Conservation (phyloP, 1,140 invertebrate genomes). For the Euura saliciscinereae region DNA sequence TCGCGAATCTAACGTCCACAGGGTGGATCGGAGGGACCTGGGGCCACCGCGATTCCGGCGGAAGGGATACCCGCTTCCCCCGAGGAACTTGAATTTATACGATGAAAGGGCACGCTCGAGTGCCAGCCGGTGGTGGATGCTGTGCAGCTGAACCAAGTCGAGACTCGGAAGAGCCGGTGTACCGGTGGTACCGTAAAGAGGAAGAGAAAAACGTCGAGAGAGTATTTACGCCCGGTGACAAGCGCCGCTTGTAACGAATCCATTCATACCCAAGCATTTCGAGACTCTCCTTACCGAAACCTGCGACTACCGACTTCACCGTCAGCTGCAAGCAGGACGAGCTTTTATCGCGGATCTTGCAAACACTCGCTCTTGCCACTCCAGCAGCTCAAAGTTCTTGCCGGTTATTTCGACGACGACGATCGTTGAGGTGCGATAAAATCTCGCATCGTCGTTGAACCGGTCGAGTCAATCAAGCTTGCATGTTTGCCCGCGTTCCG, state of each 20-base stretch:
- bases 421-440: too few relatives aligned
- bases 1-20: too few relatives aligned
- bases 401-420: too few relatives aligned
- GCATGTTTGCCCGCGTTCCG: too few relatives aligned
- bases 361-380: too few relatives aligned
- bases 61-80: neutral
- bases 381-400: too few relatives aligned
- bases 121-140: neutral
- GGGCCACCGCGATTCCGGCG: neutral
- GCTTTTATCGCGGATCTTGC: neutral
- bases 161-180: too few relatives aligned
- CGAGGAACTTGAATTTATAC: neutral
- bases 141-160: too few relatives aligned
- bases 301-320: neutral
- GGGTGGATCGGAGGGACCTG: too few relatives aligned
- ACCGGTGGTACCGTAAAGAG: neutral
- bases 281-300: conserved; percentile 7
- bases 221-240: conserved; percentile 10
- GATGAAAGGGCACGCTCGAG: neutral
- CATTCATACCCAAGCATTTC: conserved; percentile 27
- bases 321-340: neutral
- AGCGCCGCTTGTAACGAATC: conserved; percentile 40
- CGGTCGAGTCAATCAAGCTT: too few relatives aligned
- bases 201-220: neutral
- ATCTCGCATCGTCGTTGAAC: too few relatives aligned